phyloP scores from a whole-genome alignment of 2,797 vertebrate genomes.

The Typhlichthys subterraneus region DNA sequence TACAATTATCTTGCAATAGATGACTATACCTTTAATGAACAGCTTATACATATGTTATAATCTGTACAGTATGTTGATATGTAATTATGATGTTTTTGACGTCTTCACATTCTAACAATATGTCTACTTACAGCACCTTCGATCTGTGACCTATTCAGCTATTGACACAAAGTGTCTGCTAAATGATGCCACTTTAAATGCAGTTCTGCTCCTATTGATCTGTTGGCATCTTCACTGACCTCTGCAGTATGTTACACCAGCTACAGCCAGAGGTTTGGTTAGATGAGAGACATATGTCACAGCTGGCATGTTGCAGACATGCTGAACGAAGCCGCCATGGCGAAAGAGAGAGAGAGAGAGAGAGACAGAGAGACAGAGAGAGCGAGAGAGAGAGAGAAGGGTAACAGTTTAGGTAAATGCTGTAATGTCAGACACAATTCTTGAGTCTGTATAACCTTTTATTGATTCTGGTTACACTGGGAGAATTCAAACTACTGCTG shows the following conservation, averaged over 20 bases:
- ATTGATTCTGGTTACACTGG: no score
- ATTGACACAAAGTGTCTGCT: no score
- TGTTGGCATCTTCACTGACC: conserved; percentile 66
- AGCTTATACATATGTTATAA: no score
- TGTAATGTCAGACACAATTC: no score
- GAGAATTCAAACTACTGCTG: no score
- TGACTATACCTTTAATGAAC: no score
- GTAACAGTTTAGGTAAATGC: neutral
- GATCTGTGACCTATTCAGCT: neutral
- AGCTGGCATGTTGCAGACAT: conserved; percentile 87
- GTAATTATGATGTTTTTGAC: no score
- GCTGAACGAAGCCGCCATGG: conserved; percentile 67
- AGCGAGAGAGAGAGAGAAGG: neutral
- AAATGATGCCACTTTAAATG: neutral
- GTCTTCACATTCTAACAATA: neutral
- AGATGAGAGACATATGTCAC: conserved; percentile 83
- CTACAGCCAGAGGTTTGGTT: conserved; percentile 86
- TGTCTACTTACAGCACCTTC: no score
- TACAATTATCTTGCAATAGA: no score
- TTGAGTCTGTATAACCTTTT: no score
- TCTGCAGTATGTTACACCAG: conserved; percentile 95
- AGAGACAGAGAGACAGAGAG: neutral
- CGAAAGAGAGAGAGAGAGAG: neutral
- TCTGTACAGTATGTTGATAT: no score
- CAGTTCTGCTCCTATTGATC: neutral